These are phyloP conservation scores for Sesamia inferens DNA, from an alignment of 2,888 invertebrate species.

Conservation along the genomic window DNA sequence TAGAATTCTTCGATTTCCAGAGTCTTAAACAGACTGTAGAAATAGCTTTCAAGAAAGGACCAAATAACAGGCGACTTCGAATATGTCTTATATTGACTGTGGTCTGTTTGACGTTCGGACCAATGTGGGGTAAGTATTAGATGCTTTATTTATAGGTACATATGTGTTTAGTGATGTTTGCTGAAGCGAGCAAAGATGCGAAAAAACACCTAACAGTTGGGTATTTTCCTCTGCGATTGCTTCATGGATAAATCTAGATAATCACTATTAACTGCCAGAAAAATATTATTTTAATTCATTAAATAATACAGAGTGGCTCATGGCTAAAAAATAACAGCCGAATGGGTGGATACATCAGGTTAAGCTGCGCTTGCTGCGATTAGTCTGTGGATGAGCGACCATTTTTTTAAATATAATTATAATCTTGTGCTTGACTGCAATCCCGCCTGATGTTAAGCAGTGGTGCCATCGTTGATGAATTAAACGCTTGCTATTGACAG, in stretches of 20 bases:
- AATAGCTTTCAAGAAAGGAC: slow-evolving; percentile 87
- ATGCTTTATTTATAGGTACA: slow-evolving; percentile 8
- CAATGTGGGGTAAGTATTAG: slow-evolving; percentile 82
- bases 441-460: too few relatives aligned
- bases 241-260: background rate
- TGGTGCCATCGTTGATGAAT: too few relatives aligned
- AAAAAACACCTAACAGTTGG: background rate
- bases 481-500: too few relatives aligned
- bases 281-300: background rate
- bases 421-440: too few relatives aligned
- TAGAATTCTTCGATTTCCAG: slow-evolving; percentile 86
- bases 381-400: too few relatives aligned
- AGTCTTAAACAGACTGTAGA: slow-evolving; percentile 87
- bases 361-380: too few relatives aligned
- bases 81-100: slow-evolving; percentile 81
- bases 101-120: slow-evolving; percentile 83
- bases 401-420: too few relatives aligned
- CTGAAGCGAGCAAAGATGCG: background rate
- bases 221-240: slow-evolving; percentile 1
- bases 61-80: slow-evolving; percentile 80
- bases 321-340: too few relatives aligned
- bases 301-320: too few relatives aligned
- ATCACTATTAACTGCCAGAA: background rate
- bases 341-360: too few relatives aligned
- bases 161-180: background rate